Percentiles rank a stretch among this genome's conserved stretches.
Evolutionary conservation across 1,140 invertebrate genomes (phyloP).

Genomic region (Psix sp.): DNA sequence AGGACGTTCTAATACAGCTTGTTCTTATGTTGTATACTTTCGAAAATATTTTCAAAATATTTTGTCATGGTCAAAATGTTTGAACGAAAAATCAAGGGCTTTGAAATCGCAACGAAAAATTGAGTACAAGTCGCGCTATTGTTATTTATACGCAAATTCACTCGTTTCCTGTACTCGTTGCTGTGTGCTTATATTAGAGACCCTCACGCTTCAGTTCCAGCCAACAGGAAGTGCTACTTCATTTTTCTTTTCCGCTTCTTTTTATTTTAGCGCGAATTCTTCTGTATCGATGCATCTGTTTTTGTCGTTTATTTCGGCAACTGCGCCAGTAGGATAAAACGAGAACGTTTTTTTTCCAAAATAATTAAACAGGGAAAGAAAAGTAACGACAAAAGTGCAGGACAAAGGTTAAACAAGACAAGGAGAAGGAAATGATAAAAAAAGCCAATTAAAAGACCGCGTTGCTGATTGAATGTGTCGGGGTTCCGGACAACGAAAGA

Average conservation of each 20-base stretch:
- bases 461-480: slow-evolving; percentile 42
- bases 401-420: slow-evolving; percentile 6
- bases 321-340: not conserved
- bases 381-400: slow-evolving; percentile 3
- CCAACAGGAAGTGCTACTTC: slow-evolving; percentile 49
- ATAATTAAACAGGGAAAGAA: slow-evolving; percentile 10
- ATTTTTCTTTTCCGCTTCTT: slow-evolving; percentile 39
- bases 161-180: slow-evolving; percentile 47
- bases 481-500: slow-evolving; percentile 26
- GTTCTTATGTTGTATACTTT: no score
- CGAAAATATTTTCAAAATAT: no score
- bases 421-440: slow-evolving; percentile 22
- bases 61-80: no score
- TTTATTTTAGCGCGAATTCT: slow-evolving; percentile 41
- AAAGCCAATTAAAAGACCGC: slow-evolving; percentile 33
- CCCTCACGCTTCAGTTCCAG: slow-evolving; percentile 55
- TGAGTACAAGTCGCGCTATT: slow-evolving; percentile 14
- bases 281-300: slow-evolving; percentile 18
- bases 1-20: no score
- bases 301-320: slow-evolving; percentile 16
- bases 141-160: slow-evolving; percentile 33
- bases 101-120: slow-evolving; percentile 13
- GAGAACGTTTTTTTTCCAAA: not conserved
- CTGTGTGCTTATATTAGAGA: slow-evolving; percentile 26
- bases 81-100: slow-evolving; percentile 3